Evolutionary conservation across 53 echinoderm and acorn worm genomes (phyloP), one percentile per base, ranked within the genome.

Genomic region (Patiria pectinifera): DNA sequence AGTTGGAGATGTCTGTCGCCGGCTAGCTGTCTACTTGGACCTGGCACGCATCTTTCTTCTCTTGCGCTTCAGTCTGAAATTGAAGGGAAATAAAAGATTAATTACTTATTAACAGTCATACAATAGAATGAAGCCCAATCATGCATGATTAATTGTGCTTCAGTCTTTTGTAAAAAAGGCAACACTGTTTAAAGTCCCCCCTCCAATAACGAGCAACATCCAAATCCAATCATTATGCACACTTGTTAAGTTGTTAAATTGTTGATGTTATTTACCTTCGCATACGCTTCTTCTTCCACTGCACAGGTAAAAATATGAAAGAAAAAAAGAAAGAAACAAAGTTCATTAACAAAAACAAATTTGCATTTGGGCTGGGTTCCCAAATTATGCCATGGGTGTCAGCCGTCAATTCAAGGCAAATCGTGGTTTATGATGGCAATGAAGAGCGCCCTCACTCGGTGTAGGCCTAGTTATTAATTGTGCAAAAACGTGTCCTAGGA

Each of bases 31-130:
- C 97, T 96, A 96, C 97, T 97, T 97, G 74, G 97, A 97, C 83
- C 97, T 95, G 74, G 95, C 96, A 93, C 96, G 93, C 97, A 97
- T 97, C 96, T 97, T 97, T 95, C 97, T 94, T 82, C 97, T 94
- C 93, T 97, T 97, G 88, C 97, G 96, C 97, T 97, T 97, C 95
- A 97, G 95, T 82, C 97, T 97, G 85, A 48, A 66, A 86, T 71
- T 19, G 60, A 60, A 46, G 5, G 53, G 8, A 76, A 72, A 48
- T 49, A 87, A 47, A 84, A 24, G 14, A 85, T 45, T 25, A 22
- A 13, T 74, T 21, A 74, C 6, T 6, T 18, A 26, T 63, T 13
- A 26, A 16, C 43, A 14, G 13, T 62, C 11, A 10, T 35, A 35
- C 35, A 35, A 35, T 35, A 35, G 35, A 35, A 35, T 35, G 35